Evolutionary conservation across 2,113 vertebrate genomes (phyloP).

Genomic region (Cryptomyrus ogoouensis): DNA sequence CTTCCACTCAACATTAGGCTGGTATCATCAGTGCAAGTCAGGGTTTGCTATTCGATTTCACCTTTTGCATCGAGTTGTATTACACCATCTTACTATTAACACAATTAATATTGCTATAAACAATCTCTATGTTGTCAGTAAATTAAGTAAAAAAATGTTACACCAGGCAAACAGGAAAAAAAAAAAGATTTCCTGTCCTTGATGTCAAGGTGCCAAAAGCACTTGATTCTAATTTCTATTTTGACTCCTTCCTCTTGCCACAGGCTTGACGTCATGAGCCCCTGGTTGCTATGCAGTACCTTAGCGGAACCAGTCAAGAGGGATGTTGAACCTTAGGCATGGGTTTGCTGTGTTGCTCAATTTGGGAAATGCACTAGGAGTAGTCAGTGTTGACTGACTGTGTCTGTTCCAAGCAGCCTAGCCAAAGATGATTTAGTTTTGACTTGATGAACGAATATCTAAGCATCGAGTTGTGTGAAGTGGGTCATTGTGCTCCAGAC

Average conservation of each 20-base stretch:
- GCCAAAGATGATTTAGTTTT: neutral
- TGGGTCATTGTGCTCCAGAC: neutral
- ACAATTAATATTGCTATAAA: neutral
- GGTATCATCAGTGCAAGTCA: neutral
- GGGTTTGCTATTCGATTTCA: neutral
- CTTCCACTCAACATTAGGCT: neutral
- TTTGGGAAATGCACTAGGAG: neutral
- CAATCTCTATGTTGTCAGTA: neutral
- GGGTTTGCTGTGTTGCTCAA: neutral
- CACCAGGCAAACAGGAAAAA: neutral
- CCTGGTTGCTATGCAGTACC: neutral
- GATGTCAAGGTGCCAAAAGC: neutral
- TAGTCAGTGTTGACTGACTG: neutral
- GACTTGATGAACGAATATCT: neutral
- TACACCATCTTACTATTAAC: neutral
- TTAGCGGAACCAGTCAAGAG: neutral
- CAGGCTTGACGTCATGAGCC: neutral
- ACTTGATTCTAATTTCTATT: neutral
- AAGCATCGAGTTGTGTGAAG: neutral
- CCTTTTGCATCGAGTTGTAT: neutral
- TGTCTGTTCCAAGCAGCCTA: neutral
- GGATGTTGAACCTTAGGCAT: neutral
- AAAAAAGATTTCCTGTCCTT: neutral
- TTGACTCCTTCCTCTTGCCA: neutral
- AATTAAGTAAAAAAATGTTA: neutral